phyloP scores from a whole-genome alignment of 2,888 invertebrate genomes.

The Tolmerus cingulatus region DNA sequence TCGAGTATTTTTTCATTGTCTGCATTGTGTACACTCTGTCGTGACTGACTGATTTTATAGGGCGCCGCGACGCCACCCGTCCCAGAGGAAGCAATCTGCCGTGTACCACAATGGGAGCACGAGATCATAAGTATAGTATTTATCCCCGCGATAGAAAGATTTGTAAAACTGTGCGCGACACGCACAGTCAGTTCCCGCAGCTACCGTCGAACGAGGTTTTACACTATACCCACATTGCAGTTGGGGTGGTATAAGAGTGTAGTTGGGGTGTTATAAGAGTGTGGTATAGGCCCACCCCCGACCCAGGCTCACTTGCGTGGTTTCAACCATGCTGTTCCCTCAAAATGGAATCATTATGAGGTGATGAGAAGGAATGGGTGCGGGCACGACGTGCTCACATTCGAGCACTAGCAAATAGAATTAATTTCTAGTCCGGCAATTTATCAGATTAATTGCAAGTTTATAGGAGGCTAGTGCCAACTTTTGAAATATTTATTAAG shows the following conservation, averaged over 20 bases:
- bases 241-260: neutral
- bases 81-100: neutral
- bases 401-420: neutral
- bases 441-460: constrained; percentile 12
- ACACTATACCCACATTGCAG: neutral
- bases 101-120: neutral
- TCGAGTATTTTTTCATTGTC: neutral
- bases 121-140: neutral
- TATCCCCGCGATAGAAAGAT: neutral
- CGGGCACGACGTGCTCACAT: neutral
- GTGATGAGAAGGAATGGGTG: neutral
- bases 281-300: neutral
- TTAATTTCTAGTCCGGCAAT: neutral
- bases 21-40: neutral
- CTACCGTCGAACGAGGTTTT: neutral
- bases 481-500: constrained; percentile 24
- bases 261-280: neutral
- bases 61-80: neutral
- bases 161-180: neutral
- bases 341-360: neutral
- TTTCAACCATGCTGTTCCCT: neutral
- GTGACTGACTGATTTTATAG: neutral
- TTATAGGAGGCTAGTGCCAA: neutral
- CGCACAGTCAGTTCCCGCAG: neutral
- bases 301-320: neutral